Evolutionary conservation across 2,113 vertebrate species (phyloP), one percentile per base, ranked within the genome.

Genomic region (Periophthalmus modestus): DNA sequence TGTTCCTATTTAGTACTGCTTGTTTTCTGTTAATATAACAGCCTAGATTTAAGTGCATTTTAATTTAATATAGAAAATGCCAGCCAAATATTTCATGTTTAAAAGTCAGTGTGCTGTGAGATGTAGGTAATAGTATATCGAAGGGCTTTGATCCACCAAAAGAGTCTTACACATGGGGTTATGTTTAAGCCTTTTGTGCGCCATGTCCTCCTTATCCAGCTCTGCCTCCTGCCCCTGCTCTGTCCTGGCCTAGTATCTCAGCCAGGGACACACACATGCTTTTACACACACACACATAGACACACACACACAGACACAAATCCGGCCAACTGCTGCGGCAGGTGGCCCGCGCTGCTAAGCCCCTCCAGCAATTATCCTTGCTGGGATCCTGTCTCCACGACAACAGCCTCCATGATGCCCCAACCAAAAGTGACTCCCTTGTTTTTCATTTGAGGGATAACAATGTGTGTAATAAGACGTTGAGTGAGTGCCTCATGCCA

Each of bases 361-460:
- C 89, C 91, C 86, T 93, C 88, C 86, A 90, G 92, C 91, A 92
- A 90, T 94, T 93, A 94, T 94, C 89, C 90, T 85, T 78, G 54
- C 86, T 80, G 89, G 89, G 88, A 92, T 92, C 86, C 89, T 70
- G 85, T 92, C 82, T 85, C 89, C 83, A 89, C 77, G 74, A 92
- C 91, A 90, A 91, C 90, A 90, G 86, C 84, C 83, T 77, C 88
- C 86, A 81, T 78, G 85, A 81, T 77, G 81, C 74, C 72, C 68
- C 86, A 24, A 74, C 65, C 12, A 79, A 77, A 80, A 89, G 72
- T 62, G 75, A 78, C 84, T 84, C 86, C 79, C 79, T 85, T 83
- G 75, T 88, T 90, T n/a, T 84, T 79, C 55, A 62, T 71, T 75
- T 2, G 55, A 9, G 39, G 77, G 66, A 75, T 28, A 58, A 87